Percentiles rank a stretch among this genome's conserved stretches.
Conservation (phyloP, 2,888 invertebrate species). For the Corythucha ciliata region DNA sequence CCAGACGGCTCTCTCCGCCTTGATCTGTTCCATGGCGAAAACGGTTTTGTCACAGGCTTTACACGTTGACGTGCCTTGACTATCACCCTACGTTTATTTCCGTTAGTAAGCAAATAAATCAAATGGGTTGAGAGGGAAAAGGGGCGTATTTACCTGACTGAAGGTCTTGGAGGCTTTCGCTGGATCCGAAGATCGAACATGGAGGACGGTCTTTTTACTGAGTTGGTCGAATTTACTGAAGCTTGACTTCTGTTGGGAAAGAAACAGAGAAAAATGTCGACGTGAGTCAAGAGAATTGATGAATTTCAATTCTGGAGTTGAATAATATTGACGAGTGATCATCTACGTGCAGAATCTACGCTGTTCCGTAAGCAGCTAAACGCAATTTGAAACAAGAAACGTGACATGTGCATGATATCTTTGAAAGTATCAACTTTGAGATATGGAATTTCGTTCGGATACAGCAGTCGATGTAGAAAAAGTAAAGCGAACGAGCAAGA, state of each 20-base stretch:
- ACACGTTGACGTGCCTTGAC: constrained; percentile 48
- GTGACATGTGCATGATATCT: too few relatives aligned
- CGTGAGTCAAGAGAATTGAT: too few relatives aligned
- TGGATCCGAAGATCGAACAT: constrained; percentile 57
- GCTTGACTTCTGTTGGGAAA: constrained; percentile 57
- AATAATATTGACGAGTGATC: too few relatives aligned
- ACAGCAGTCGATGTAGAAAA: too few relatives aligned
- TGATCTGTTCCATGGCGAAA: constrained; percentile 93
- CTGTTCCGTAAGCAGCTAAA: too few relatives aligned
- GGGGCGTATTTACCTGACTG: constrained; percentile 49
- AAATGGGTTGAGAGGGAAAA: neutral
- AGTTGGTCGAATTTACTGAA: constrained; percentile 66
- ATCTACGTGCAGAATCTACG: too few relatives aligned
- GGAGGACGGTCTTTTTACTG: constrained; percentile 56
- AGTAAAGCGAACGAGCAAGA: too few relatives aligned
- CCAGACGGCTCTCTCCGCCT: constrained; percentile 82
- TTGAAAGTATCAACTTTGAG: too few relatives aligned
- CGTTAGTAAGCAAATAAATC: neutral
- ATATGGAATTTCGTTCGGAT: too few relatives aligned
- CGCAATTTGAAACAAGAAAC: too few relatives aligned
- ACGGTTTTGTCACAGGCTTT: constrained; percentile 79
- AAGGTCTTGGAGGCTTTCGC: constrained; percentile 58
- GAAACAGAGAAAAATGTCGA: constrained; percentile 27
- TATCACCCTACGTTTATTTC: neutral
- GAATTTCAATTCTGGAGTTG: too few relatives aligned